Base-by-base conservation (phyloP, 2,113 vertebrate species). In the Tinamus guttatus region DNA sequence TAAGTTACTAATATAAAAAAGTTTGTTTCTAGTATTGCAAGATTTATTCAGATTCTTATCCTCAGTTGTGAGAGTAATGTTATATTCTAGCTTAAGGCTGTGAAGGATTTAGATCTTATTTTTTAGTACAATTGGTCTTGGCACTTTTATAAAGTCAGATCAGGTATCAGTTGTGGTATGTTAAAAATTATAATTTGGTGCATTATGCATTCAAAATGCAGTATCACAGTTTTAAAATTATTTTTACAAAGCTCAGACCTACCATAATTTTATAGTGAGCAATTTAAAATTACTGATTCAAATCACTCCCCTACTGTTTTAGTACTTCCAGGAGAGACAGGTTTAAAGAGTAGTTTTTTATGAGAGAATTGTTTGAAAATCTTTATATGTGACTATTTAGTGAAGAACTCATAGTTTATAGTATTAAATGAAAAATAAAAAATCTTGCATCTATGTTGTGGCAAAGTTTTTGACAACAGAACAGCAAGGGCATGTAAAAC, bases 401-500 rank as follows among this genome's bases (percentile, higher is more conserved):
- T 76, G 49, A 84, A 38, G 63, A 95, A 36, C 49, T 91, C 41
- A 64, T 88, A 34, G 71, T 82, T 90, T 73, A 65, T 70, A 81
- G 51, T 25, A 84, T 80, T 88, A 86, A 83, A 95, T 58, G 85
- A 78, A 89, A 27, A 76, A 84, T 43, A 74, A 69, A 36, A 34
- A 12, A 17, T 20, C 40, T 68, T 54, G 15, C 58, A 92, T 41
- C n/a, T 83, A 45, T 3, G 0, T 60, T 49, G 38, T 95, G 70
- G 68, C 45, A 95, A 81, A 95, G 75, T 81, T 95, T 90, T 94
- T 94, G 94, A 87, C 95, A 84, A 40, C 82, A 81, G 73, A 81
- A 68, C 13, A 43, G 86, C 67, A 43, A 78, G 89, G 69, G 64
- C 60, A 93, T 87, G 93, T 93, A 89, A 87, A 94, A 88, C 71